These are phyloP conservation scores for Cyanocitta stelleri DNA, from an alignment of 2,113 vertebrate genomes.

Conservation along the genomic window DNA sequence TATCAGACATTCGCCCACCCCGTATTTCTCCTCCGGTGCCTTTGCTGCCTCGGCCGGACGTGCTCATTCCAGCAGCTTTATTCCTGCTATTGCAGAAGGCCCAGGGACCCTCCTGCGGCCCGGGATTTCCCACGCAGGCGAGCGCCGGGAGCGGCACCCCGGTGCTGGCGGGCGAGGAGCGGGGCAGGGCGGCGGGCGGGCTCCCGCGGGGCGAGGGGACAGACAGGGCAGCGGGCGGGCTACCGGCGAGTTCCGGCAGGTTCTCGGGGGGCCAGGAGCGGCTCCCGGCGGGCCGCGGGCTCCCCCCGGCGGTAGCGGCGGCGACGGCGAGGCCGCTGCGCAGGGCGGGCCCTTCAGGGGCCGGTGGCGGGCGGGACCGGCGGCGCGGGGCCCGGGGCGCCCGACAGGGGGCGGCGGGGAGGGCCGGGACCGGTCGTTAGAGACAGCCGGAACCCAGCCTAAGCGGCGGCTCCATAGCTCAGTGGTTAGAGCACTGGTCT, in stretches of 20 bases:
- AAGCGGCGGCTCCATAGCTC: conserved; percentile 71
- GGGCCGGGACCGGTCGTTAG: accelerated
- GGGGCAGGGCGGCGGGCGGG: background rate
- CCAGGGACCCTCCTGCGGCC: background rate
- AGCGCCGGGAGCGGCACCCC: background rate
- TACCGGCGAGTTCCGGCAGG: too few species aligned
- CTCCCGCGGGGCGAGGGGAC: background rate
- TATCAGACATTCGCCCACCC: background rate
- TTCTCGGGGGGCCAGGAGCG: too few species aligned
- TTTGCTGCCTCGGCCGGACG: too few species aligned
- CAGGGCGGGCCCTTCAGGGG: background rate
- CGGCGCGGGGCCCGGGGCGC: too few species aligned
- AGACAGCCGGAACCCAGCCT: accelerated
- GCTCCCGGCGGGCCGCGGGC: background rate
- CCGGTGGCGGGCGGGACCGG: too few species aligned
- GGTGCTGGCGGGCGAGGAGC: accelerated
- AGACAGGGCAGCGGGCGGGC: accelerated
- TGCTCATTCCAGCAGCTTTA: accelerated
- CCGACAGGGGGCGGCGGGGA: too few species aligned
- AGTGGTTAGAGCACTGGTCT: conserved; percentile 79
- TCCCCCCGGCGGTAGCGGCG: background rate
- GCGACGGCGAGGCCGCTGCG: background rate
- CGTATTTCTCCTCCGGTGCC: background rate
- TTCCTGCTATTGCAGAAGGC: accelerated
- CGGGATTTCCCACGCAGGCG: accelerated